Evolutionary conservation across 2,888 invertebrate species (phyloP).

Genomic region (Atethmia centrago): DNA sequence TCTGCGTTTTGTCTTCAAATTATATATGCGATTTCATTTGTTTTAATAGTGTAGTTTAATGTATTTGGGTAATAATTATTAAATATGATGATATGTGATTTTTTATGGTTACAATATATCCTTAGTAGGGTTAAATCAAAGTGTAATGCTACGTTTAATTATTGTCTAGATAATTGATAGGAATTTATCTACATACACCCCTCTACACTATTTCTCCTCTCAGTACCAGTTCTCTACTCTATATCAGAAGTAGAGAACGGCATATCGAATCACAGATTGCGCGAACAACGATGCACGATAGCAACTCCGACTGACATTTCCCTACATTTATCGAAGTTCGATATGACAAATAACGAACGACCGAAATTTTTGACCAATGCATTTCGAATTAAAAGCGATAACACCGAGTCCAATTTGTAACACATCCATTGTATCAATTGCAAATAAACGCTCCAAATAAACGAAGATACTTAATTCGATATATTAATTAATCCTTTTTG

Average conservation of each 20-base stretch:
- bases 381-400: conserved; percentile 24
- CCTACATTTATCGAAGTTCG: background rate
- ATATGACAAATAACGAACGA: conserved; percentile 13
- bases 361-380: background rate
- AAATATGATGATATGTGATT: background rate
- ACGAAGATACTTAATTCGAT: conserved; percentile 22
- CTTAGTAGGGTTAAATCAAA: background rate
- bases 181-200: background rate
- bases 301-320: background rate
- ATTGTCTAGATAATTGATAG: background rate
- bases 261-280: background rate
- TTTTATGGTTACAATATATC: background rate
- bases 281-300: background rate
- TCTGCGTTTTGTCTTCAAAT: conserved; percentile 23
- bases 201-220: background rate
- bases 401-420: conserved; percentile 12
- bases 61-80: background rate
- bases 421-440: conserved; percentile 15
- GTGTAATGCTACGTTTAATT: background rate
- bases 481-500: conserved; percentile 26
- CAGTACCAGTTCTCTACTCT: too few relatives aligned
- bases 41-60: background rate
- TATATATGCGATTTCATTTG: background rate
- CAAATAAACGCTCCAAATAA: conserved; percentile 35
- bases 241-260: too few relatives aligned